These are phyloP conservation scores for Pristionchus arcanus DNA, from an alignment of 2,888 invertebrate species.

Conservation along the genomic window DNA sequence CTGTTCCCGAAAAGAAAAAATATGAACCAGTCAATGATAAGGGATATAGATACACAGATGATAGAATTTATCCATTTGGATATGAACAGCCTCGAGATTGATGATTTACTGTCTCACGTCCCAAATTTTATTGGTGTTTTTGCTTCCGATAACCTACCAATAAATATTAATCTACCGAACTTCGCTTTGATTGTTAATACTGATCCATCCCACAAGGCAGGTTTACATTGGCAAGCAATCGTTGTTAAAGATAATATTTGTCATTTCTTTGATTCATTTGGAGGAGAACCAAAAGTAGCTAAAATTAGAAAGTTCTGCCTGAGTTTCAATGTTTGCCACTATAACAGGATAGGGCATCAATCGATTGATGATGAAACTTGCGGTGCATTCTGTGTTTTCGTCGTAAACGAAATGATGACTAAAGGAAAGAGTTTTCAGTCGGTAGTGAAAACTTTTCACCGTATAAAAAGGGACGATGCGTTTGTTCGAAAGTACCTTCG, in stretches of 20 bases:
- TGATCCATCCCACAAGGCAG: background rate
- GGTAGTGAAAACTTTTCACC: background rate
- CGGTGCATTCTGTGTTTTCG: background rate
- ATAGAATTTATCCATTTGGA: background rate
- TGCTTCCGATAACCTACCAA: background rate
- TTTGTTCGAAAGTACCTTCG: background rate
- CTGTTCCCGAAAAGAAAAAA: background rate
- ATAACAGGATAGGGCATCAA: background rate
- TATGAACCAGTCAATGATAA: background rate
- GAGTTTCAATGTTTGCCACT: background rate
- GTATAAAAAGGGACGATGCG: constrained; percentile 1
- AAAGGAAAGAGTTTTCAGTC: background rate
- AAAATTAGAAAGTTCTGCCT: background rate
- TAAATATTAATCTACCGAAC: background rate
- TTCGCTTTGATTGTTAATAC: background rate
- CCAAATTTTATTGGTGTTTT: background rate
- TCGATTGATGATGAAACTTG: background rate
- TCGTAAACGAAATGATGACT: background rate
- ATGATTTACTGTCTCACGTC: background rate
- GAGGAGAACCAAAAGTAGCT: background rate
- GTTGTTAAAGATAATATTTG: background rate
- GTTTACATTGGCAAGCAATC: background rate
- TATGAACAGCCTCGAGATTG: background rate
- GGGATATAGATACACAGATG: background rate
- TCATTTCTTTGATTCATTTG: background rate